These are phyloP conservation scores for Galerucella pusilla DNA, from an alignment of 2,888 invertebrate genomes.

Conservation along the genomic window DNA sequence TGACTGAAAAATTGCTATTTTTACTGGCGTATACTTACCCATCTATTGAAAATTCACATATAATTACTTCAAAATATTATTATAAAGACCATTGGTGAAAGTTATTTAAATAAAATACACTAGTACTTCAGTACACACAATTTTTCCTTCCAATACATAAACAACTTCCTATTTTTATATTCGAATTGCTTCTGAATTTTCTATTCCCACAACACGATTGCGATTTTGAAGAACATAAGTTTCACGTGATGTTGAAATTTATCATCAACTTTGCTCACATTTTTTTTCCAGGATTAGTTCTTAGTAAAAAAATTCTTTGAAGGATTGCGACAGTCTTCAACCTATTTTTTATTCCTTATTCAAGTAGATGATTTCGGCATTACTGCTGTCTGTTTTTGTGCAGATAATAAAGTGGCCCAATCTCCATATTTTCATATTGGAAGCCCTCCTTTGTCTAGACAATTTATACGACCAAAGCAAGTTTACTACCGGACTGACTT, in stretches of 20 bases:
- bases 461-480: conserved; percentile 21
- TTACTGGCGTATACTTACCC: no score
- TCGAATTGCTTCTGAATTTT: not conserved
- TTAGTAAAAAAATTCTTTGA: conserved; percentile 4
- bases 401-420: conserved; percentile 23
- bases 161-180: no score
- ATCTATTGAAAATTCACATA: no score
- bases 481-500: conserved; percentile 20
- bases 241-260: not conserved
- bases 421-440: conserved; percentile 30
- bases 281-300: conserved; percentile 10
- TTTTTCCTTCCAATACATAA: no score
- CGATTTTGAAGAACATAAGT: not conserved
- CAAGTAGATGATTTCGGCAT: conserved; percentile 27
- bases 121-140: no score
- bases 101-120: no score
- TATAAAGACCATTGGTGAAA: no score
- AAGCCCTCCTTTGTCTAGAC: conserved; percentile 22
- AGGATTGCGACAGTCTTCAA: conserved; percentile 17
- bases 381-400: conserved; percentile 25
- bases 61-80: no score
- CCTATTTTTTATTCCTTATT: conserved; percentile 15
- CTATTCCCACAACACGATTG: not conserved
- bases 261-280: not conserved
- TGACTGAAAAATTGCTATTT: no score